Percentiles rank a stretch among this genome's conserved stretches.
Conservation (phyloP, 1,140 invertebrate species). For the Habropoda laboriosa region DNA sequence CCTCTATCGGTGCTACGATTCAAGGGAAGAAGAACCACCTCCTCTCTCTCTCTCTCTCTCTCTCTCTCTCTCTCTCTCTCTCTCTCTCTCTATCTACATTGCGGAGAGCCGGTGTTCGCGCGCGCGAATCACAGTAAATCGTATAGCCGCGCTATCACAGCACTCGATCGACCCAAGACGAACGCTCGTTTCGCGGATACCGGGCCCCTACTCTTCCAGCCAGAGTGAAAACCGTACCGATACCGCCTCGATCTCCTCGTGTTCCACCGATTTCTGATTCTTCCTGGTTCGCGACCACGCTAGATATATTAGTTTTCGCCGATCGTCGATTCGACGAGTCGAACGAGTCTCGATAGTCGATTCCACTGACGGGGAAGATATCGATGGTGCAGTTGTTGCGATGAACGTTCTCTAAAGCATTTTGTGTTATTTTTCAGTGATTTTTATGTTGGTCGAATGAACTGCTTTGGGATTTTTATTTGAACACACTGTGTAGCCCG, state of each 20-base stretch:
- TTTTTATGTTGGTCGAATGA: too few species aligned
- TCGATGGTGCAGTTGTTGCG: too few species aligned
- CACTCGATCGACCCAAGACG: constrained; percentile 39
- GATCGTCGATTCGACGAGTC: too few species aligned
- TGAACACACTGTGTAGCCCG: too few species aligned
- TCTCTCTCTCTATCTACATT: too few species aligned
- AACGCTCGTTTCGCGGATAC: constrained; percentile 23
- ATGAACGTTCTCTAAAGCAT: too few species aligned
- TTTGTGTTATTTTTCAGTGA: too few species aligned
- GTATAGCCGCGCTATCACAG: constrained; percentile 38
- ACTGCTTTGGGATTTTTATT: too few species aligned
- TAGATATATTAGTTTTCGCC: neutral
- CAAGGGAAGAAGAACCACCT: neutral
- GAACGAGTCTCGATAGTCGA: too few species aligned
- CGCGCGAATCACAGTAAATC: constrained; percentile 63
- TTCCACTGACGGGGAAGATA: too few species aligned
- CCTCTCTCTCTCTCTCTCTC: constrained; percentile 19
- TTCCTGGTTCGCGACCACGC: constrained; percentile 5
- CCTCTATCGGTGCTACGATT: constrained; percentile 59
- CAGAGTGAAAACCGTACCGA: constrained; percentile 7
- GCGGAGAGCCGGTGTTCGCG: constrained; percentile 6
- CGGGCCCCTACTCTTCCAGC: neutral
- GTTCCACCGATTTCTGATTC: constrained; percentile 17
- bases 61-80: constrained; percentile 29
- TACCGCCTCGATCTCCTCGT: constrained; percentile 10